Base-by-base conservation (phyloP, 2,797 vertebrate species). In the Mormyrops attenuatus region DNA sequence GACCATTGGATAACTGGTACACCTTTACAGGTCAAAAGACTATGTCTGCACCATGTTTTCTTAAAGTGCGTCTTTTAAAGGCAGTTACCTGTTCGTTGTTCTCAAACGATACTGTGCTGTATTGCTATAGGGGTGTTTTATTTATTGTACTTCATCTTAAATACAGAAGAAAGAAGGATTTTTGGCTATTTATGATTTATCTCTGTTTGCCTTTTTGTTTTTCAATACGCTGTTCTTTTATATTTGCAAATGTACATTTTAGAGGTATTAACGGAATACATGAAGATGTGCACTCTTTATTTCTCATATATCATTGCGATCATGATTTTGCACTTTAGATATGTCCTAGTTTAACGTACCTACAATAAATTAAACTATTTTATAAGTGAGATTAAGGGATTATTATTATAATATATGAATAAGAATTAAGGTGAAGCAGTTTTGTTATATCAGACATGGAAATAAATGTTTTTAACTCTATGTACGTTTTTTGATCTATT, bases 261-360 rank as follows among this genome's bases (percentile, higher is more conserved):
- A 91, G 92, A 91, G 49, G 82, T 93, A 89, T 91, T 86, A 84
- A 91, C 88, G 89, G 90, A 92, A 88, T 92, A 88, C 92, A 63
- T 49, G 95, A 95, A 94, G 94, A 95, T 95, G 93, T 92, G 91
- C 92, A 90, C 91, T 93, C 87, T 88, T 92, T 94, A 94, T 94
- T 94, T 93, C 92, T 90, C 89, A 91, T 93, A 92, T 86, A 88
- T 92, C 93, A 91, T 93, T 95, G 92, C 34, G 90, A 66, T 93
- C 94, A 92, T 95, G 91, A 93, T 94, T 92, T 92, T 94, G 94
- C 93, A 94, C 92, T 96, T 95, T 94, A 94, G 95, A 96, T 94
- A 93, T 92, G 93, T 94, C 90, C 92, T 94, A 91, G 89, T 92
- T 94, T 94, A 95, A 95, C 93, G 94, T 93, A 94, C 93, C 95